phyloP scores from a whole-genome alignment of 2,888 invertebrate genomes.

The Altica lythri region DNA sequence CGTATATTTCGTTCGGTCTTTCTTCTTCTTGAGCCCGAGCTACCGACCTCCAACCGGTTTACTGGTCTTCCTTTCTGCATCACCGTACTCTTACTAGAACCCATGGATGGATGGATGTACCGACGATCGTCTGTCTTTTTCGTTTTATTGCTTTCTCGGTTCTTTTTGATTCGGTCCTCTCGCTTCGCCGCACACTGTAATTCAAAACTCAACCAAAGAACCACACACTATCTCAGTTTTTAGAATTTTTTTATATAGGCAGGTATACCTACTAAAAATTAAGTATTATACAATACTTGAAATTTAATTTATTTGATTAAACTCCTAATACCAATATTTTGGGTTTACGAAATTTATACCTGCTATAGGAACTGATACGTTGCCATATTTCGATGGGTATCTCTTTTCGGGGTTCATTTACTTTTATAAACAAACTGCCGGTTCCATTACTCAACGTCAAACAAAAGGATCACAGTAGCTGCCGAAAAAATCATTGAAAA shows the following conservation, averaged over 20 bases:
- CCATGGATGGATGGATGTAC: conserved; percentile 1
- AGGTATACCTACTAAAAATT: too few relatives aligned
- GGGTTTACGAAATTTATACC: too few relatives aligned
- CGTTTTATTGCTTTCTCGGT: too few relatives aligned
- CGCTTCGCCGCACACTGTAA: too few relatives aligned
- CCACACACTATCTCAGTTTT: too few relatives aligned
- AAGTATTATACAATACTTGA: too few relatives aligned
- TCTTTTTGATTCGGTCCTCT: too few relatives aligned
- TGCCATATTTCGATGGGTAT: conserved; percentile 26
- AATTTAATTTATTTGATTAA: too few relatives aligned
- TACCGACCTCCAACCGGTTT: conserved; percentile 49
- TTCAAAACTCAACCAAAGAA: too few relatives aligned
- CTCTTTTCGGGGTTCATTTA: conserved; percentile 33
- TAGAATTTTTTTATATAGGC: too few relatives aligned
- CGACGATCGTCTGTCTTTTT: too few relatives aligned
- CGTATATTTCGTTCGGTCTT: neutral
- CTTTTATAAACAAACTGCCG: conserved; percentile 34
- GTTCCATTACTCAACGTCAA: conserved; percentile 39
- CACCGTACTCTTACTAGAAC: conserved; percentile 25
- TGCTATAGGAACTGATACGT: conserved; percentile 25
- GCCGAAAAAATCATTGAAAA: conserved; percentile 41
- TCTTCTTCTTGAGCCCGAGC: conserved; percentile 36
- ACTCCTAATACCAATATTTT: too few relatives aligned
- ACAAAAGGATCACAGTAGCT: conserved; percentile 42
- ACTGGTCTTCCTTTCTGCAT: conserved; percentile 38